Conservation (phyloP, 2,888 invertebrate genomes). For the Doris montereyensis region DNA sequence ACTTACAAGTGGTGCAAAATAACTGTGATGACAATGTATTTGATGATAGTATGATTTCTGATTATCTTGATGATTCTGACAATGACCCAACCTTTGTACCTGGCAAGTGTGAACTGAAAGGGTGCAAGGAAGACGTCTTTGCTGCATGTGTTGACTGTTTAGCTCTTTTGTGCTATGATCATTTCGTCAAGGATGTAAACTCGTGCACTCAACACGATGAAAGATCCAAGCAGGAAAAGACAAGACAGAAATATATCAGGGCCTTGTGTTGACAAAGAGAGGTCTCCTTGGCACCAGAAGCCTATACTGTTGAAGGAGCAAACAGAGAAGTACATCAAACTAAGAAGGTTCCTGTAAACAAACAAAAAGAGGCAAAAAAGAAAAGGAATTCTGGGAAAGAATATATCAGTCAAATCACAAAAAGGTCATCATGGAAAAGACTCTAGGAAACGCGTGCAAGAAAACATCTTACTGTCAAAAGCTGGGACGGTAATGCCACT, state of each 20-base stretch:
- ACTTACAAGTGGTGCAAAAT: not conserved
- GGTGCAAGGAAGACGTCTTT: constrained; percentile 10
- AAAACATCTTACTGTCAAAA: not conserved
- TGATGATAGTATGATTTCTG: constrained; percentile 4
- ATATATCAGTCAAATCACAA: not conserved
- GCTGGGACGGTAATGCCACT: constrained; percentile 5
- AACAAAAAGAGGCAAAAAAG: constrained; percentile 13
- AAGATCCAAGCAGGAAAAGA: not conserved
- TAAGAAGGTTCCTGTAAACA: not conserved
- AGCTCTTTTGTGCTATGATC: constrained; percentile 11
- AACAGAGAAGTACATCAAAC: not conserved
- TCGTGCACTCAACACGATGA: not conserved
- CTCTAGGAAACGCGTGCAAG: not conserved
- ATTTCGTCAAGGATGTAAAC: not conserved
- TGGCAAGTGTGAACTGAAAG: constrained; percentile 8
- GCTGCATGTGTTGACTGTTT: not conserved
- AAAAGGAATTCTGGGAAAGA: constrained; percentile 9
- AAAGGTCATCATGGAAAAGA: not conserved
- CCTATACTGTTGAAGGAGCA: not conserved
- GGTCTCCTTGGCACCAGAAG: not conserved
- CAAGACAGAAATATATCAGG: not conserved
- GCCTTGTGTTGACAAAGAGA: not conserved
- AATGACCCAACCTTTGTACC: not conserved
- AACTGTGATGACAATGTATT: not conserved
- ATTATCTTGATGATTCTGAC: not conserved